Conservation (phyloP, 2,113 vertebrate genomes). For the Vulpes lagopus region DNA sequence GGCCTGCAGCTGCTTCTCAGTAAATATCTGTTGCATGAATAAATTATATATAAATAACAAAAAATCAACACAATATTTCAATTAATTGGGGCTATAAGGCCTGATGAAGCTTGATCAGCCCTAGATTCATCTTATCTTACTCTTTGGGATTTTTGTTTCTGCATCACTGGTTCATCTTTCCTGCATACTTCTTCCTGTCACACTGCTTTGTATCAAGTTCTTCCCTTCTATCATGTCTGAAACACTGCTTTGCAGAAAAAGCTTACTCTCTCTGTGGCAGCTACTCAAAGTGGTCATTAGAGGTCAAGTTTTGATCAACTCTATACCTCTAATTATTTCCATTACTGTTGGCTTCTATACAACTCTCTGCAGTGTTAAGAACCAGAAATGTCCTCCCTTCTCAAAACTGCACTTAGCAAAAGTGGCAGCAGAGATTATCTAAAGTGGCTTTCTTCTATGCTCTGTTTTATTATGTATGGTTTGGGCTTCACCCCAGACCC, state of each 20-base stretch:
- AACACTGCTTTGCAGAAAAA: background rate
- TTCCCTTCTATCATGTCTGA: background rate
- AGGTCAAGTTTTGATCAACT: constrained; percentile 41
- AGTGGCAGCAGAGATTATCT: background rate
- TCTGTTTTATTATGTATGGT: background rate
- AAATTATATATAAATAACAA: background rate
- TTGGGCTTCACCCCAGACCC: background rate
- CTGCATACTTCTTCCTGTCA: background rate
- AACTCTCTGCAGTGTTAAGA: background rate
- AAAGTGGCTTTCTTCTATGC: background rate
- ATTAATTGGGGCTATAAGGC: background rate
- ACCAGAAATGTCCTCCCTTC: background rate
- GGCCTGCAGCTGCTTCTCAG: background rate
- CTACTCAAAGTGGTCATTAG: background rate
- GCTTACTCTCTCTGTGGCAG: background rate
- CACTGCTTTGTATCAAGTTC: background rate
- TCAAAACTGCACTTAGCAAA: background rate
- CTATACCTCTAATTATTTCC: constrained; percentile 31
- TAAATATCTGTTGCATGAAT: background rate
- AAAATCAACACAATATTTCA: background rate
- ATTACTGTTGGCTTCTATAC: background rate
- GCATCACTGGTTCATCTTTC: background rate
- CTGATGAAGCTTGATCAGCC: background rate
- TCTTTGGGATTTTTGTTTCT: background rate
- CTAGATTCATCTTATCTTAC: background rate